phyloP scores from a whole-genome alignment of 2,797 vertebrate genomes.

The Ceryle rudis region DNA sequence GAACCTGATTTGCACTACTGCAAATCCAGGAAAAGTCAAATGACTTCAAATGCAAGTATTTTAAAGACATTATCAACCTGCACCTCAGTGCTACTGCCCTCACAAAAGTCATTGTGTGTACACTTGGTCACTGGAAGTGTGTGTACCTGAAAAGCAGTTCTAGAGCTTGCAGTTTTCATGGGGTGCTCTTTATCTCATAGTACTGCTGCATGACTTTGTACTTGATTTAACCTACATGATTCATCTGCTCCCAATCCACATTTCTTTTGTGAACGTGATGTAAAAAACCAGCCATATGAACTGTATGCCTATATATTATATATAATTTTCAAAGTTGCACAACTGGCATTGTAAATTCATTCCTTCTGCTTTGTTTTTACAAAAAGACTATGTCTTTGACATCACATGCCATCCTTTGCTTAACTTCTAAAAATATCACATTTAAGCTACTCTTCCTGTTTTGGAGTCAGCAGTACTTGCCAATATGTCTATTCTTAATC shows the following conservation, averaged over 20 bases:
- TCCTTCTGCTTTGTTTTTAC: neutral
- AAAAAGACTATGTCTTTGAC: neutral
- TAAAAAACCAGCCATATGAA: neutral
- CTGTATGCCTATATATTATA: neutral
- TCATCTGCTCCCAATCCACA: neutral
- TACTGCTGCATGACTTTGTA: neutral
- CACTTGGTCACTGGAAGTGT: neutral
- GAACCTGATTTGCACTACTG: neutral
- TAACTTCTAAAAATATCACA: neutral
- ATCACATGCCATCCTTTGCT: neutral
- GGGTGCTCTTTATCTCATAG: neutral
- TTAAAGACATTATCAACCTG: neutral
- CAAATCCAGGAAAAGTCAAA: neutral
- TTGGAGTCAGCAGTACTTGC: constrained; percentile 5
- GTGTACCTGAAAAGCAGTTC: neutral
- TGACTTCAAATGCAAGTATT: neutral
- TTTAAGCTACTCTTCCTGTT: neutral
- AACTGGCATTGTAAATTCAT: neutral
- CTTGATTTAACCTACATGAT: neutral
- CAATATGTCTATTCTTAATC: neutral
- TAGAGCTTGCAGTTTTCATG: neutral
- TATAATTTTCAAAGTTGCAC: neutral
- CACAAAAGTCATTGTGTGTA: neutral
- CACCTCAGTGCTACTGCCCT: neutral
- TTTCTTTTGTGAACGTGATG: neutral